Evolutionary conservation across 2,113 vertebrate species (phyloP).

Genomic region (Cynocephalus volans): DNA sequence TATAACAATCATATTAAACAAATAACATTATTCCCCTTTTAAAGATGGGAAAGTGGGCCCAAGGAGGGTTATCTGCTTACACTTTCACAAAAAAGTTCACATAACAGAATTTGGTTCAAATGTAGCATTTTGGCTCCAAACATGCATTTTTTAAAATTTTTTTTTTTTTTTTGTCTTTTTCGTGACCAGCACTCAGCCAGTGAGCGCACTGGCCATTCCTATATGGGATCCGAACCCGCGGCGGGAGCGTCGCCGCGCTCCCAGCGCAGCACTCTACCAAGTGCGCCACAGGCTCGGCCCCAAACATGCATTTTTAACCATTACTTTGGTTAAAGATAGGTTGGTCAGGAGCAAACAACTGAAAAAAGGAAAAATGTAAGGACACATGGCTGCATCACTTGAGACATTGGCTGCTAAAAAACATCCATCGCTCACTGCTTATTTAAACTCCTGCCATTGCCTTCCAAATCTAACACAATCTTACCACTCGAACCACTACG

Average conservation of each 20-base stretch:
- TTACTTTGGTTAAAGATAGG: conserved; percentile 29
- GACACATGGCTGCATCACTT: neutral
- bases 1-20: conserved; percentile 27
- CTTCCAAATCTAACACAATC: neutral
- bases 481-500: neutral
- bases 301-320: conserved; percentile 15
- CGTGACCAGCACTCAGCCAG: too few relatives aligned
- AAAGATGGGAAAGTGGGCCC: neutral
- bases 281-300: too few relatives aligned
- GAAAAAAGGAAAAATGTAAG: neutral
- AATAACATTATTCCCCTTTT: neutral
- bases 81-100: neutral
- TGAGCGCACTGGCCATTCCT: too few relatives aligned
- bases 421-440: neutral
- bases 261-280: too few relatives aligned
- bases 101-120: conserved; percentile 18
- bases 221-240: too few relatives aligned
- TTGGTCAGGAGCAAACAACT: neutral
- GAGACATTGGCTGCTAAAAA: neutral
- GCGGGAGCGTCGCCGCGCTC: too few relatives aligned
- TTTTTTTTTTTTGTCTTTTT: too few relatives aligned
- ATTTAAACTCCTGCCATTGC: neutral
- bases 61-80: neutral
- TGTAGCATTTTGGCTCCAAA: conserved; percentile 2
- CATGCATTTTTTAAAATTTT: too few relatives aligned